These are phyloP conservation scores for Encarsia formosa DNA, from an alignment of 2,888 invertebrate species.

Conservation along the genomic window DNA sequence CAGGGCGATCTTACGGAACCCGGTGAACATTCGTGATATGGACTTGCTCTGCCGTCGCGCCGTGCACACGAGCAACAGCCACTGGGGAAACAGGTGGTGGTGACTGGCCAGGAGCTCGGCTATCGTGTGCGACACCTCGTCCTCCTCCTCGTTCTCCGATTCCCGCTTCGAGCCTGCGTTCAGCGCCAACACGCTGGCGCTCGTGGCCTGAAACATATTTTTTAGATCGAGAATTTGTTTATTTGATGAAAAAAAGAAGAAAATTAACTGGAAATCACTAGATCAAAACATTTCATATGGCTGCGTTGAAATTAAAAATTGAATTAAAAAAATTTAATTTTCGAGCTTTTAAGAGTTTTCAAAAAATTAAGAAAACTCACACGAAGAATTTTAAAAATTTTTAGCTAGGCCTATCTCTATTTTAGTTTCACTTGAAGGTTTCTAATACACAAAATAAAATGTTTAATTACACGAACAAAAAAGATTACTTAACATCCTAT, in stretches of 20 bases:
- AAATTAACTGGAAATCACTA: background rate
- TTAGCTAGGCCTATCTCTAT: too few species aligned
- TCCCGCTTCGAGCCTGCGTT: slow-evolving; percentile 34
- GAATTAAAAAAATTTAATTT: too few species aligned
- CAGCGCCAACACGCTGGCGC: slow-evolving; percentile 18
- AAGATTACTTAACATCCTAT: too few species aligned
- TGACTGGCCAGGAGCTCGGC: slow-evolving; percentile 83
- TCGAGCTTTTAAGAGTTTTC: too few species aligned
- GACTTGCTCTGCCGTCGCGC: slow-evolving; percentile 80
- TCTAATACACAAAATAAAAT: too few species aligned
- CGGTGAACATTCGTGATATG: slow-evolving; percentile 74
- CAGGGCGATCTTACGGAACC: slow-evolving; percentile 86
- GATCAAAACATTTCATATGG: too few species aligned
- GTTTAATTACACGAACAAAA: too few species aligned
- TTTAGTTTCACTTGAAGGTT: too few species aligned
- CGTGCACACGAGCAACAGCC: slow-evolving; percentile 87
- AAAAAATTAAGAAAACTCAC: too few species aligned
- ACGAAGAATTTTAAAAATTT: too few species aligned
- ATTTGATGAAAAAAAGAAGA: background rate
- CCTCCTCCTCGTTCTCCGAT: slow-evolving; percentile 53
- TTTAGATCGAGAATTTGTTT: background rate
- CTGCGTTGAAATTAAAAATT: too few species aligned
- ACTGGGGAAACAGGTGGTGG: slow-evolving; percentile 87
- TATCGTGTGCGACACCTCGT: slow-evolving; percentile 60
- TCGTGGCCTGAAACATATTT: slow-evolving; percentile 8